phyloP scores from a whole-genome alignment of 2,888 invertebrate genomes.

The Phyto melanocephala region DNA sequence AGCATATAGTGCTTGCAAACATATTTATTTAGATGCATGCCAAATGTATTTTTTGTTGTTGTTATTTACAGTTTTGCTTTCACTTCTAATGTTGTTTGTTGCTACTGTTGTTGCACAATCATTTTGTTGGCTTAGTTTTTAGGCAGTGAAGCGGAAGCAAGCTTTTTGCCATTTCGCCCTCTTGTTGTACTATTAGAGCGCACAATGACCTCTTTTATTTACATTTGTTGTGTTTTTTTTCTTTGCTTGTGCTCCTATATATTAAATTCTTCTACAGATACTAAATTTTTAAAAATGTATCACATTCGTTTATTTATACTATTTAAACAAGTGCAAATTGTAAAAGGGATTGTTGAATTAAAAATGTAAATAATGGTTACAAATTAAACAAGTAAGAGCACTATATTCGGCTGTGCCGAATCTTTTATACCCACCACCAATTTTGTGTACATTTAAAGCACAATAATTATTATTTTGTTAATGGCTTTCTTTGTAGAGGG shows the following conservation, averaged over 20 bases:
- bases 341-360: neutral
- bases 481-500: no score
- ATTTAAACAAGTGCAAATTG: neutral
- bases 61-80: constrained; percentile 7
- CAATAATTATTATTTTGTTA: no score
- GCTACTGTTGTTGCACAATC: constrained; percentile 4
- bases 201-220: constrained; percentile 66
- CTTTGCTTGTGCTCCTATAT: no score
- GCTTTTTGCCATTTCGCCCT: constrained; percentile 57
- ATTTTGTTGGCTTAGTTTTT: constrained; percentile 43
- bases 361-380: constrained; percentile 1
- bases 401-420: no score
- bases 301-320: neutral
- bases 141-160: constrained; percentile 58
- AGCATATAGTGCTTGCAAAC: neutral
- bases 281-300: neutral
- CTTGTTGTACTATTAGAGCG: constrained; percentile 52
- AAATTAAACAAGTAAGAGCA: no score
- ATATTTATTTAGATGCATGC: constrained; percentile 17
- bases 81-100: neutral
- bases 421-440: no score
- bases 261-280: neutral
- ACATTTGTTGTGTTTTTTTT: constrained; percentile 2
- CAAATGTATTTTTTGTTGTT: constrained; percentile 7
- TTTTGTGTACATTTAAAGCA: no score